Conservation (phyloP, 2,113 vertebrate genomes). For the Neolamprologus variostigma region DNA sequence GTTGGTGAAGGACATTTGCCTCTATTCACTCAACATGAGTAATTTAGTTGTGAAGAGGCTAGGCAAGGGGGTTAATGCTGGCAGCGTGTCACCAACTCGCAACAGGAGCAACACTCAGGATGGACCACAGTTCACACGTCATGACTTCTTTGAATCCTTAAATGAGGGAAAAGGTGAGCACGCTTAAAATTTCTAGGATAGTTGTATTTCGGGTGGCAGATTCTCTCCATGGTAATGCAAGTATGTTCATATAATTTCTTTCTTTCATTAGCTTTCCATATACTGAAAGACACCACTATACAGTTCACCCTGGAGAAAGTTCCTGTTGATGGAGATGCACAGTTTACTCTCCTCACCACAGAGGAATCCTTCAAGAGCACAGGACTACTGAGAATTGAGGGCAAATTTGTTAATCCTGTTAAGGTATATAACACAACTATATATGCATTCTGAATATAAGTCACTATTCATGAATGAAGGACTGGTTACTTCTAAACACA, state of each 20-base stretch:
- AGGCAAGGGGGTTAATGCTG: background rate
- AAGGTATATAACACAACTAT: constrained; percentile 72
- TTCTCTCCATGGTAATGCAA: background rate
- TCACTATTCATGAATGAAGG: background rate
- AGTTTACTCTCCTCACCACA: constrained; percentile 68
- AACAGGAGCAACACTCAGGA: constrained; percentile 62
- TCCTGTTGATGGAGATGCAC: constrained; percentile 71
- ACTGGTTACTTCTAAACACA: background rate
- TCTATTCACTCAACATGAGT: constrained; percentile 89
- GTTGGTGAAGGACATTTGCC: constrained; percentile 89
- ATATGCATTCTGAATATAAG: background rate
- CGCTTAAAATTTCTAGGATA: background rate
- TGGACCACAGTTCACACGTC: constrained; percentile 85
- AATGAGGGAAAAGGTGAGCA: constrained; percentile 85
- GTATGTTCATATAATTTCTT: background rate
- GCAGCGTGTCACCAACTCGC: constrained; percentile 32
- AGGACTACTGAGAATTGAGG: constrained; percentile 84
- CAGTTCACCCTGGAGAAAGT: constrained; percentile 91
- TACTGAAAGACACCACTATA: constrained; percentile 92
- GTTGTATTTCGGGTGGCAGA: background rate
- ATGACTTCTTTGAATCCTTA: constrained; percentile 92
- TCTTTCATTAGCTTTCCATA: constrained; percentile 84
- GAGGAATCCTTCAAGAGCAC: constrained; percentile 76
- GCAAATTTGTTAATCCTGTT: constrained; percentile 88
- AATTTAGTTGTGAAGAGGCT: constrained; percentile 66